Base-by-base conservation (phyloP, 2,888 invertebrate species). In the Toxonevra muliebris region DNA sequence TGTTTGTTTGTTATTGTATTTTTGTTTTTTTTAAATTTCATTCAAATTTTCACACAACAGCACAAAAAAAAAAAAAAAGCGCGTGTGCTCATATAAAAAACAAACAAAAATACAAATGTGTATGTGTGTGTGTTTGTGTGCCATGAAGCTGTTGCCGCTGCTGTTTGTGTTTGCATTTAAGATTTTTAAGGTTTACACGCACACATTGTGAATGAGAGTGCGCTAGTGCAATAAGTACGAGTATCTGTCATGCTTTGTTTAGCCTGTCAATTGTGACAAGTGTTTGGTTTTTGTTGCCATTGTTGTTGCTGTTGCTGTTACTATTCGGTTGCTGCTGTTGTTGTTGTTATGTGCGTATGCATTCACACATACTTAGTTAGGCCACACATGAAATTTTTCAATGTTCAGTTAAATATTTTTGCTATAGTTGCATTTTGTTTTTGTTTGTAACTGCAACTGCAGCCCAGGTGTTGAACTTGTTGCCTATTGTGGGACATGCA, bases 231-330 rank as follows among this genome's bases (percentile, higher is more conserved):
- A 30, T 30, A 30, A 30, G 30, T 30, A 30, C 30, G 30, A 17
- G 41, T 61, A 66, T 61, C 76, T 73, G 80, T 78, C 80, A 80
- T 75, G 78, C 77, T 80, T 80, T 78, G 80, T 80, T 79, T 76
- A 74, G 75, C 72, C 74, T 78, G 80, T 78, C 78, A 77, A 78
- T 79, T 74, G 30, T 78, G 78, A 80, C 78, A 78, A 80, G 80
- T 78, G 80, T 78, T 78, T 79, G 74, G 74, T 30, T 30, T 74
- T 79, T 78, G 68, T 19, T 17, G n/a, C 15, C 17, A 12, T 53
- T 53, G 53, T 53, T 53, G 19, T 19, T 53, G 15, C 19, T 19
- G 19, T 1, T 53, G 19, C 19, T 53, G 53, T 53, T 7, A 11
- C 15, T 53, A 15, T 17, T 53, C 4, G 2, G 53, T 15, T 15